Conservation (phyloP, 2,888 invertebrate species). For the Apomyelois bistriatella region DNA sequence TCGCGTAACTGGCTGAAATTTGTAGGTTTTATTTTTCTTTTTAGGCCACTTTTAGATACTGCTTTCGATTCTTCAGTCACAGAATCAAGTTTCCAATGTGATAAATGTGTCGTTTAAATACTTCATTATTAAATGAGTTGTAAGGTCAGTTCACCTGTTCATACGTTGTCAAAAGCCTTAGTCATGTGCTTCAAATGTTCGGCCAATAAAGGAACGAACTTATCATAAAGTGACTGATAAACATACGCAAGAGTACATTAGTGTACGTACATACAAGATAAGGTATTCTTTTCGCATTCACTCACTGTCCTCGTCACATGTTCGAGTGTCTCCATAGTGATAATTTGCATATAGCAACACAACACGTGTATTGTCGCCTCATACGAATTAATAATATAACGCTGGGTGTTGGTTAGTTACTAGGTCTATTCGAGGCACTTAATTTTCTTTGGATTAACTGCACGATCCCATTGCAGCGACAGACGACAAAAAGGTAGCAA, state of each 20-base stretch:
- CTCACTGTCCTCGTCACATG: not conserved
- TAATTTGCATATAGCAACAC: conserved; percentile 5
- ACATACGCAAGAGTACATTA: not conserved
- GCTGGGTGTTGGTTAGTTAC: not conserved
- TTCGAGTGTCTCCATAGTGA: conserved; percentile 2
- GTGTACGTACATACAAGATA: not conserved
- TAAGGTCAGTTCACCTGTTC: too few species aligned
- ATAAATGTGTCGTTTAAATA: too few species aligned
- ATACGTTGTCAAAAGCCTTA: too few species aligned
- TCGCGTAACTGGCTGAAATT: conserved; percentile 32
- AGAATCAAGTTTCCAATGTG: too few species aligned
- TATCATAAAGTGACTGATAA: not conserved
- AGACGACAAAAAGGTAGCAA: too few species aligned
- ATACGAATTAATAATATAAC: not conserved
- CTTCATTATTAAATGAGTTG: too few species aligned
- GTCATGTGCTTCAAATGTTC: too few species aligned
- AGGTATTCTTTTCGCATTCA: conserved; percentile 18
- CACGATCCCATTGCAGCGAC: too few species aligned
- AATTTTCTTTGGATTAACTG: too few species aligned
- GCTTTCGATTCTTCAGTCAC: too few species aligned
- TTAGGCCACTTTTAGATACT: too few species aligned
- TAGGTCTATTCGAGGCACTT: not conserved
- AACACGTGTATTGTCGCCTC: not conserved
- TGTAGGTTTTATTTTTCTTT: conserved; percentile 26
- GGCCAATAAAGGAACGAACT: too few species aligned